Base-by-base conservation (phyloP, 1,140 invertebrate genomes). In the Polyergus mexicanus region DNA sequence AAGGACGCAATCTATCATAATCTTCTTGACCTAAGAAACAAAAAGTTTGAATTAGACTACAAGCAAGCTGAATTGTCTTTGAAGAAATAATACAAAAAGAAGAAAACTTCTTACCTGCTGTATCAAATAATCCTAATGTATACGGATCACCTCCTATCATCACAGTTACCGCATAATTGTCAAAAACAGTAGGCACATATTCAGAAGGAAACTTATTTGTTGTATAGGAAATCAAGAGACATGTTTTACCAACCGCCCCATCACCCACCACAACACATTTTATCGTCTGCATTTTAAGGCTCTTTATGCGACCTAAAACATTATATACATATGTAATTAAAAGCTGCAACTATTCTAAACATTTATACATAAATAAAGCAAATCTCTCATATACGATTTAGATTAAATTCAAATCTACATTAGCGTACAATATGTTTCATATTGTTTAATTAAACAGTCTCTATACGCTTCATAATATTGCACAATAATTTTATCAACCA, bases 81-180 rank as follows among this genome's bases (percentile, higher is more conserved):
- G 11, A 10, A 19, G 6, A 74, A 41, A 66, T 32, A 51, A 65
- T 58, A 2, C 13, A 62, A 28, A 85, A 41, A 44, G 16, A 8
- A 32, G 22, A 3, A 25, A 75, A 41, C 6, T 38, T 41, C 22
- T 95, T 96, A 97, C 97, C 98, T 93, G 98, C 98, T 92, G 98
- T 99, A 96, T 99, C 98, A 96, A 99, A 99, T 80, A 99, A 95
- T 89, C 99, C 99, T 91, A 99, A 95, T 58, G 99, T 99, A 94
- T 99, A 99, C 2, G 99, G 99, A 94, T 99, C 99, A 63, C 99
- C 99, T 75, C 98, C 98, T 92, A 99, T 99, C 98, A 99, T 99
- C 54, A 99, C 98, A 69, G 99, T 99, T 13, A 99, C 99, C 6
- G 99, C 98, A 97, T 99, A 99, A 94, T 99, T 99, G 94, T 99